phyloP scores from a whole-genome alignment of 2,113 vertebrate genomes.

The Pedionomus torquatus region DNA sequence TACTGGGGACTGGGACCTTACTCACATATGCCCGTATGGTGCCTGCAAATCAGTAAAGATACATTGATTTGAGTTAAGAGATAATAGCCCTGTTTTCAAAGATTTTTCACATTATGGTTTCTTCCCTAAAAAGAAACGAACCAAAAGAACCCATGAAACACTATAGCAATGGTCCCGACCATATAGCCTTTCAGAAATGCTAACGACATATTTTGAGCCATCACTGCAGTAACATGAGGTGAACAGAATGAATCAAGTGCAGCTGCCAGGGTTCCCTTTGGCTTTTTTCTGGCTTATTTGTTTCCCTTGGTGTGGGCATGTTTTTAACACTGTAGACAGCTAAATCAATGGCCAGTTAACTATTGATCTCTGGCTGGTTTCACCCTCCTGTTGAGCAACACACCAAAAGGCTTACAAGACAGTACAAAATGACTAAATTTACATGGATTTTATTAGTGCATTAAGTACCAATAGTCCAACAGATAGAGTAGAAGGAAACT shows the following conservation, averaged over 20 bases:
- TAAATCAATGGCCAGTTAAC: slow-evolving; percentile 34
- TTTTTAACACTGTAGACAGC: neutral
- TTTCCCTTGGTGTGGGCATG: neutral
- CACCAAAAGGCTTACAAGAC: neutral
- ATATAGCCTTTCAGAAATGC: neutral
- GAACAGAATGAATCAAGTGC: neutral
- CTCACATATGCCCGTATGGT: fast-evolving
- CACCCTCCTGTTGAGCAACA: neutral
- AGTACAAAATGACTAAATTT: neutral
- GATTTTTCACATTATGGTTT: neutral
- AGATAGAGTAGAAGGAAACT: neutral
- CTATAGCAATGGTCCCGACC: neutral
- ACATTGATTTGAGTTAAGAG: neutral
- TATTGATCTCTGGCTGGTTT: slow-evolving; percentile 14
- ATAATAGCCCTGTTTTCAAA: neutral
- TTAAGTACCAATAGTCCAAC: neutral
- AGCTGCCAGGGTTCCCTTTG: neutral
- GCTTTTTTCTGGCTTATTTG: slow-evolving; percentile 20
- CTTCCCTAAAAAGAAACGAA: neutral
- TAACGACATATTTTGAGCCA: neutral
- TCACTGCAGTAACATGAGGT: neutral
- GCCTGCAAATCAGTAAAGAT: neutral
- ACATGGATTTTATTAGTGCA: neutral
- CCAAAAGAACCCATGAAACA: neutral
- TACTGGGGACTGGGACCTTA: neutral